Conservation (phyloP, 1,140 invertebrate species). For the Habropoda laboriosa region DNA sequence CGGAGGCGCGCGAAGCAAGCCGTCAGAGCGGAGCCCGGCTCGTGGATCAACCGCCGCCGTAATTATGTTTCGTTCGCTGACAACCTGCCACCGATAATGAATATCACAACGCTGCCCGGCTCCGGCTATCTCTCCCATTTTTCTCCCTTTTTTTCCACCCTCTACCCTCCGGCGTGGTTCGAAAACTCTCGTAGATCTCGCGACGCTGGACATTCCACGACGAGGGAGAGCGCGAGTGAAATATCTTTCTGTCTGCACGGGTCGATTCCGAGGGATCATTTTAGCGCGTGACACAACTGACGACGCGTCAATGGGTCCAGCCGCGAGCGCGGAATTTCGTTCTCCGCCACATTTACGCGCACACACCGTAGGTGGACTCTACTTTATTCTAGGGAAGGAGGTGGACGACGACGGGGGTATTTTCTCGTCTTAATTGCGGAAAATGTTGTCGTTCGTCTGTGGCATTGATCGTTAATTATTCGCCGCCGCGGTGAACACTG, state of each 20-base stretch:
- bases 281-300: conserved; percentile 19
- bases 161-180: neutral
- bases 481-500: neutral
- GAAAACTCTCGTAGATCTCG: conserved; percentile 8
- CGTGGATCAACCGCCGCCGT: conserved; percentile 58
- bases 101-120: conserved; percentile 47
- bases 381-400: conserved; percentile 15
- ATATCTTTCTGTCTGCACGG: conserved; percentile 13
- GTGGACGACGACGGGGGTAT: neutral
- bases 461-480: conserved; percentile 51
- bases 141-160: neutral
- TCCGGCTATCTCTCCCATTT: neutral
- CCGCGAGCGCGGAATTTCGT: conserved; percentile 8
- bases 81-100: conserved; percentile 65
- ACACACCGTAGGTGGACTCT: neutral
- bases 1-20: conserved; percentile 54
- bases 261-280: conserved; percentile 27
- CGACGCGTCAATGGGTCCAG: conserved; percentile 24
- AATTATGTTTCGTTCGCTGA: conserved; percentile 65
- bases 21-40: conserved; percentile 33
- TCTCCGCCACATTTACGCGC: neutral
- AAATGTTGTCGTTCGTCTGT: conserved; percentile 36
- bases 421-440: conserved; percentile 40
- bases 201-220: too few relatives aligned
- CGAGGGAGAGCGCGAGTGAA: neutral